Conservation (phyloP, 2,113 vertebrate genomes). For the Naja naja region DNA sequence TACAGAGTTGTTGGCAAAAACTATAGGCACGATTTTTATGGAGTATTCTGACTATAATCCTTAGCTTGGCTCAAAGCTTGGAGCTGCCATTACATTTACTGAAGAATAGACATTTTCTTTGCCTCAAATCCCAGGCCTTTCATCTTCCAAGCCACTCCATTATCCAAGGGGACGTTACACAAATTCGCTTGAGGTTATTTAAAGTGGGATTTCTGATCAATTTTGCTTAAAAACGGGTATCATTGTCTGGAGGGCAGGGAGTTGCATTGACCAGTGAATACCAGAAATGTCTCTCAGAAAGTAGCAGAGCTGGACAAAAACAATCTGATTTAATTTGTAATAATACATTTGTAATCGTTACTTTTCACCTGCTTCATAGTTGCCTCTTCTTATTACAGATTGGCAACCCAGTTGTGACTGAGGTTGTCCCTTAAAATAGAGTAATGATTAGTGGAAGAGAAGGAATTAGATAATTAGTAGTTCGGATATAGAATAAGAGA, state of each 20-base stretch:
- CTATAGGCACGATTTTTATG: background rate
- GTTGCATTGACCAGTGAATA: background rate
- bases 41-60: background rate
- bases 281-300: background rate
- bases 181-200: background rate
- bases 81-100: background rate
- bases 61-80: background rate
- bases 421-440: background rate
- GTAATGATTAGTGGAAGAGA: background rate
- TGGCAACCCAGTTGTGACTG: background rate
- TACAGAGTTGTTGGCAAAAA: background rate
- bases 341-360: background rate
- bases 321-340: background rate
- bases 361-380: background rate
- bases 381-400: background rate
- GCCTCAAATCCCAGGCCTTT: background rate
- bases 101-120: background rate
- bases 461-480: background rate
- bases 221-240: background rate
- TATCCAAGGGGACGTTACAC: background rate
- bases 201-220: background rate
- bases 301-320: background rate
- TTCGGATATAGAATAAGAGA: background rate
- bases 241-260: background rate
- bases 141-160: background rate